These are phyloP conservation scores for Malurus alboscapulatus DNA, from an alignment of 2,113 vertebrate genomes.

Conservation along the genomic window DNA sequence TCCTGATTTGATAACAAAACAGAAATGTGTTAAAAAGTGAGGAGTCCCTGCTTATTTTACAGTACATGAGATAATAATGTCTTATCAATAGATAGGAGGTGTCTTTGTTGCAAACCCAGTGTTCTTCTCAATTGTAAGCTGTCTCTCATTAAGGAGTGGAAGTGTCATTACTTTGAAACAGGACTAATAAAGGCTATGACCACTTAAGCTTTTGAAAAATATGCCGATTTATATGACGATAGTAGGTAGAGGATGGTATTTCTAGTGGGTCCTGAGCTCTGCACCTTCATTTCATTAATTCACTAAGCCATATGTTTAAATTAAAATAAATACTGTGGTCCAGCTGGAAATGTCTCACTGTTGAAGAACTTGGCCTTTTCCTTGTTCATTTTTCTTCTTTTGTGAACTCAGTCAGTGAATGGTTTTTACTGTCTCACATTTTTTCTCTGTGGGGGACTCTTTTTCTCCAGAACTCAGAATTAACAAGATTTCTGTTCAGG, in stretches of 20 bases:
- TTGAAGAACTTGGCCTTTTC: background rate
- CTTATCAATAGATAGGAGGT: background rate
- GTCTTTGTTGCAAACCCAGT: background rate
- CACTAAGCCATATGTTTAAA: background rate
- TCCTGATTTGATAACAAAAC: background rate
- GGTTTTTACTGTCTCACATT: background rate
- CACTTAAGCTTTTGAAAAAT: background rate
- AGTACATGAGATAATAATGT: background rate
- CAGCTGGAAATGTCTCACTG: background rate
- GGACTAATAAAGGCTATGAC: background rate
- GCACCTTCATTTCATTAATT: background rate
- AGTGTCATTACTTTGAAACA: background rate
- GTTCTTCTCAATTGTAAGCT: background rate
- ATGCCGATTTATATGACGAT: background rate
- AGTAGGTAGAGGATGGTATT: background rate
- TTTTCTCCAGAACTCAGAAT: background rate
- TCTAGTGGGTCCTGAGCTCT: background rate
- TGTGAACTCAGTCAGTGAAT: background rate
- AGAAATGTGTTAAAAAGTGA: background rate
- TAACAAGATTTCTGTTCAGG: background rate
- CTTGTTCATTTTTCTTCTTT: background rate
- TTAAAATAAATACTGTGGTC: background rate
- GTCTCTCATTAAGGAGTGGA: background rate
- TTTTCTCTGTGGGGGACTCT: background rate
- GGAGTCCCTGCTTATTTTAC: background rate